phyloP scores from a whole-genome alignment of 2,797 vertebrate species.

The Enteromius unitaeniatus region DNA sequence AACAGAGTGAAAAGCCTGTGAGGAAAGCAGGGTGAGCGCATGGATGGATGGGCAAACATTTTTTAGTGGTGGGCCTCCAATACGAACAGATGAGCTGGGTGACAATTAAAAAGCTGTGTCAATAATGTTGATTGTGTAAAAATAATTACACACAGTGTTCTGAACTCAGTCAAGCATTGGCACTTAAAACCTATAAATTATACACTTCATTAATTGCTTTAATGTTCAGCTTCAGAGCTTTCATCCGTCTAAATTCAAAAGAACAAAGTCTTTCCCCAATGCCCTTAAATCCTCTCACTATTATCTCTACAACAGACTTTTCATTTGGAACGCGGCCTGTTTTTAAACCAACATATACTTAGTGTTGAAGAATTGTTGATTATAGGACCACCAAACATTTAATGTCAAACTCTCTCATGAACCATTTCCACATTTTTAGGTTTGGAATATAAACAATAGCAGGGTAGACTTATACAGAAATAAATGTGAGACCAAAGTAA shows the following conservation, averaged over 20 bases:
- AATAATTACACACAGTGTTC: constrained; percentile 41
- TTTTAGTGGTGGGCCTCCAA: constrained; percentile 3
- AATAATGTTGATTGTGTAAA: constrained; percentile 65
- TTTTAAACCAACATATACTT: constrained; percentile 12
- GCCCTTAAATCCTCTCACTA: background rate
- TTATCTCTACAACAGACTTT: constrained; percentile 11
- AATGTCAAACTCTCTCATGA: constrained; percentile 4
- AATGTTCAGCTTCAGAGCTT: constrained; percentile 38
- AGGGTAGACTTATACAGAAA: background rate
- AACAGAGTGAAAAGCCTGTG: constrained; percentile 60
- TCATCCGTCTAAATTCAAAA: constrained; percentile 49
- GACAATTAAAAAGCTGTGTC: constrained; percentile 36
- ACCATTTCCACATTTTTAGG: constrained; percentile 27
- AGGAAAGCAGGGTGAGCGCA: constrained; percentile 7
- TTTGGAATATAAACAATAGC: background rate
- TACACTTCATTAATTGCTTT: constrained; percentile 50
- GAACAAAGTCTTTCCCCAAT: constrained; percentile 3
- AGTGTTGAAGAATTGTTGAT: constrained; percentile 16
- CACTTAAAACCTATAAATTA: constrained; percentile 50
- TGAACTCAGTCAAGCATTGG: constrained; percentile 45
- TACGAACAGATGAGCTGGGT: background rate
- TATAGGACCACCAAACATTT: constrained; percentile 6
- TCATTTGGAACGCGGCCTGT: background rate
- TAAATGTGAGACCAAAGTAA: background rate
- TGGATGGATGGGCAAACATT: constrained; percentile 27